Evolutionary conservation across 2,888 invertebrate genomes (phyloP).

Genomic region (Noctua comes): DNA sequence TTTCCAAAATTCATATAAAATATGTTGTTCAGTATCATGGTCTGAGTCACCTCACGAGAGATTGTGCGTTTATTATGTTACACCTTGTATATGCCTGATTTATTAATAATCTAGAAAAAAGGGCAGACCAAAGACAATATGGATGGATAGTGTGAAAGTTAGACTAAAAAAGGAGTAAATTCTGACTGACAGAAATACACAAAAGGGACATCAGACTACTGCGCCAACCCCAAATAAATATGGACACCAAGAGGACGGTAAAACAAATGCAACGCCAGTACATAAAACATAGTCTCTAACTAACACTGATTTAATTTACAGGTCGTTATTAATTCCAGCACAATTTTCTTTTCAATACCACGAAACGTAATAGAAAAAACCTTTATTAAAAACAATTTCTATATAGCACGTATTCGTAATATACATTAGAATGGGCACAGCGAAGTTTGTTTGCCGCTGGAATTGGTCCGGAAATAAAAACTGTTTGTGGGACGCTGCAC

Average conservation of each 20-base stretch:
- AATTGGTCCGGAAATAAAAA: slow-evolving; percentile 79
- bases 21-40: no score
- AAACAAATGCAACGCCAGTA: background rate
- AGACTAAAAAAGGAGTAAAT: background rate
- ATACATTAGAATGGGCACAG: slow-evolving; percentile 63
- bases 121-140: background rate
- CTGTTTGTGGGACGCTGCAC: slow-evolving; percentile 78
- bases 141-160: background rate
- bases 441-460: slow-evolving; percentile 75
- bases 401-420: slow-evolving; percentile 63
- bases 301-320: background rate
- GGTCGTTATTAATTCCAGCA: background rate
- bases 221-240: background rate
- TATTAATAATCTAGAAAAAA: background rate
- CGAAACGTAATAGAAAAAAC: slow-evolving; percentile 42
- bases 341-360: slow-evolving; percentile 21
- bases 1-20: no score
- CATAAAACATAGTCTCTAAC: background rate
- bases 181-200: background rate
- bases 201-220: background rate
- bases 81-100: no score
- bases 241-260: no score
- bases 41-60: no score
- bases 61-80: no score
- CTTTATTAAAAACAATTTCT: slow-evolving; percentile 53